phyloP scores from a whole-genome alignment of 2,888 invertebrate genomes.

The Petrolisthes cinctipes region DNA sequence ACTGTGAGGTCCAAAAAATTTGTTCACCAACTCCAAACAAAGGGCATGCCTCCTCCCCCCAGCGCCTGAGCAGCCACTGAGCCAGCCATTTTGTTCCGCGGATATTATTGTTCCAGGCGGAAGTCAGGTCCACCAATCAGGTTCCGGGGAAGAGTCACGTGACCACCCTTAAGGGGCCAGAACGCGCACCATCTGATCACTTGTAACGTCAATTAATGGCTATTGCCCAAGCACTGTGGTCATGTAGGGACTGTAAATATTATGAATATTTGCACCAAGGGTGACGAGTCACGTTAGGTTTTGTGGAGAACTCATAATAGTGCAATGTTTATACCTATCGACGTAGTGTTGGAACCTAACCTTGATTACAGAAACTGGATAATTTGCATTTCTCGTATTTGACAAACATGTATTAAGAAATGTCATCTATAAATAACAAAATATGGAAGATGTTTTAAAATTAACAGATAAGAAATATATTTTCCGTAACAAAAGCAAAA shows the following conservation, averaged over 20 bases:
- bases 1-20: conserved; percentile 30
- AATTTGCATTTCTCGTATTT: too few species aligned
- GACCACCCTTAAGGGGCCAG: conserved; percentile 28
- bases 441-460: too few species aligned
- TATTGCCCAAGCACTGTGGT: too few species aligned
- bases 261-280: too few species aligned
- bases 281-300: conserved; percentile 18
- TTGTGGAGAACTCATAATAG: background rate
- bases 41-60: conserved; percentile 50
- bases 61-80: conserved; percentile 54
- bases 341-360: conserved; percentile 42
- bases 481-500: too few species aligned
- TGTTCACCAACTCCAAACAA: conserved; percentile 42
- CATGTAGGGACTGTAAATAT: too few species aligned
- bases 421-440: too few species aligned
- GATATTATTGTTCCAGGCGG: conserved; percentile 56
- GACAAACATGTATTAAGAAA: too few species aligned
- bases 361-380: conserved; percentile 39
- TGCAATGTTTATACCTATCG: too few species aligned
- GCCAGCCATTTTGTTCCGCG: conserved; percentile 59
- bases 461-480: too few species aligned
- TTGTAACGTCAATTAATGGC: too few species aligned
- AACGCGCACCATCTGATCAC: conserved; percentile 53
- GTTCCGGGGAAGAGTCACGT: conserved; percentile 4
- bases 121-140: conserved; percentile 42